Evolutionary conservation across 2,797 vertebrate genomes (phyloP).

Genomic region (Mus caroli): DNA sequence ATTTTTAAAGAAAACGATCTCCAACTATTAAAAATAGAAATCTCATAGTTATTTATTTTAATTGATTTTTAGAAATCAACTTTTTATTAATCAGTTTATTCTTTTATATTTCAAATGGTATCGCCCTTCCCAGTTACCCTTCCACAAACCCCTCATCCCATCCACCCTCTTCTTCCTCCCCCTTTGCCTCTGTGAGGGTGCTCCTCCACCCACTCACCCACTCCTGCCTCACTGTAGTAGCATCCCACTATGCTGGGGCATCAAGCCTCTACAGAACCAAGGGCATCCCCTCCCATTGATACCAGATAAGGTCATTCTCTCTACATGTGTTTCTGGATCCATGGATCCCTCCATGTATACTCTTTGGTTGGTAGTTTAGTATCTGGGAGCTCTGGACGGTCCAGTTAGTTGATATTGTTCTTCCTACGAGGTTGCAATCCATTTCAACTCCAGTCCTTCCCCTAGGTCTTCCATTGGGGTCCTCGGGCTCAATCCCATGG

Average conservation of each 20-base stretch:
- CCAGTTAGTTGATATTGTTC: not conserved
- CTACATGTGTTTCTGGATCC: not conserved
- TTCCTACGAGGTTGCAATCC: not conserved
- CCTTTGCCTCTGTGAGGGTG: not conserved
- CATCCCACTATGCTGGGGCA: not conserved
- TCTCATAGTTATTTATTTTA: not conserved
- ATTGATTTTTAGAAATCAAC: slow-evolving; percentile 19
- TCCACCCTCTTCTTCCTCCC: not conserved
- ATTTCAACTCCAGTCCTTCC: not conserved
- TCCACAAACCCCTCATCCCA: not conserved
- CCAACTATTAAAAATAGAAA: not conserved
- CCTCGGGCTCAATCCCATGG: not conserved
- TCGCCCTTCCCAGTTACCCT: not conserved
- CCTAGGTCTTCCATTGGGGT: not conserved
- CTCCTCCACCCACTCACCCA: not conserved
- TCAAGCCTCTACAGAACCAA: not conserved
- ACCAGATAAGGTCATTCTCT: not conserved
- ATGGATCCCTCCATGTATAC: not conserved
- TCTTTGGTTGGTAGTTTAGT: too few species aligned
- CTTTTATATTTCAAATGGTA: not conserved
- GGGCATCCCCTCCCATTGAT: not conserved
- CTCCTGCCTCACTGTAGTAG: not conserved
- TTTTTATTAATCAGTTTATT: not conserved
- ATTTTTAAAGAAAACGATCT: not conserved
- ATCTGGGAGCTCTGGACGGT: not conserved